Evolutionary conservation across 2,113 vertebrate species (phyloP).

Genomic region (Elgaria multicarinata): DNA sequence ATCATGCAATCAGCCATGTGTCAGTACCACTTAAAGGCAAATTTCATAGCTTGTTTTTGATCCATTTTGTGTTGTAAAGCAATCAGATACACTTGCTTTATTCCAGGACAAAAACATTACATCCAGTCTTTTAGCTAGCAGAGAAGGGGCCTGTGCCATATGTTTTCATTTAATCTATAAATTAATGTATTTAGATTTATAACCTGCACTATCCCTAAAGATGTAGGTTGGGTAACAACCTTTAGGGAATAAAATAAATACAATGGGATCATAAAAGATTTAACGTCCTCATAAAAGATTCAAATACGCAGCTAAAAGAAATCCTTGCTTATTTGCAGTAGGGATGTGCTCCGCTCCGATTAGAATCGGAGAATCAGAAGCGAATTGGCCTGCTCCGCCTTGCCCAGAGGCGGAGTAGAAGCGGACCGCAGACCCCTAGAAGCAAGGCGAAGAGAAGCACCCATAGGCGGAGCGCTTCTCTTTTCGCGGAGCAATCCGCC

Average conservation of each 20-base stretch:
- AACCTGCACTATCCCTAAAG: not conserved
- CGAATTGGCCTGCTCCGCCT: no score
- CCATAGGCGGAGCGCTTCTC: no score
- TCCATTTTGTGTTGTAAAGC: not conserved
- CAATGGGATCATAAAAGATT: slow-evolving; percentile 22
- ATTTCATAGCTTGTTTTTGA: not conserved
- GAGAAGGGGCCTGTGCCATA: not conserved
- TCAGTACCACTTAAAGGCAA: not conserved
- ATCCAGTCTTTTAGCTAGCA: not conserved
- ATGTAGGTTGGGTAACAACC: slow-evolving; percentile 2
- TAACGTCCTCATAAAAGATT: slow-evolving; percentile 15
- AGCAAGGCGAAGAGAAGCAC: no score
- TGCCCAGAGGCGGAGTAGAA: no score
- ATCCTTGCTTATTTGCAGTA: not conserved
- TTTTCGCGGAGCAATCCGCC: no score
- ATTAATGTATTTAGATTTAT: slow-evolving; percentile 29
- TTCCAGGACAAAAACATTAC: not conserved
- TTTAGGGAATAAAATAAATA: slow-evolving; percentile 22
- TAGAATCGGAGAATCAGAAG: no score
- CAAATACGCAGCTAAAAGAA: slow-evolving; percentile 11
- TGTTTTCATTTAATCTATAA: slow-evolving; percentile 2
- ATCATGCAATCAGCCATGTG: not conserved
- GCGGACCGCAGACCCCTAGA: no score
- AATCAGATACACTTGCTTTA: not conserved
- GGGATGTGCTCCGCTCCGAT: no score